Conservation (phyloP, 2,888 invertebrate genomes). For the Poecilus cupreus region DNA sequence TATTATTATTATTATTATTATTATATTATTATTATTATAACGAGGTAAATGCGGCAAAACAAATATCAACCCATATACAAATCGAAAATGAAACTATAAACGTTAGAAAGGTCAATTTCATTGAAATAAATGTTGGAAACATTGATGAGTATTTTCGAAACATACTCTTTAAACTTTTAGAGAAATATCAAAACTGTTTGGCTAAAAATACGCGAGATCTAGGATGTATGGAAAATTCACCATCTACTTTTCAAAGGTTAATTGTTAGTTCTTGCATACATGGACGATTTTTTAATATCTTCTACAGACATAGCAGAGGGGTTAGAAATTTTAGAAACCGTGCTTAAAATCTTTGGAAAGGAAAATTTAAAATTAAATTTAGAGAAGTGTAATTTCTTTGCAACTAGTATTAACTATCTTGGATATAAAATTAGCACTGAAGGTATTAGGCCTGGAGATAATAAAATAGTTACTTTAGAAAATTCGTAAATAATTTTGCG, state of each 20-base stretch:
- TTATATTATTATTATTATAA: no score
- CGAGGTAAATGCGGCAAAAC: no score
- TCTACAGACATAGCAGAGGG: background rate
- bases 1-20: no score
- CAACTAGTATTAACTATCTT: slow-evolving; percentile 57
- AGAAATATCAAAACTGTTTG: background rate
- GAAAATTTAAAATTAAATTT: background rate
- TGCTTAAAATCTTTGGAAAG: background rate
- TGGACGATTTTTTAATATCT: slow-evolving; percentile 57
- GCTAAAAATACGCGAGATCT: slow-evolving; percentile 43
- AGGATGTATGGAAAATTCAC: slow-evolving; percentile 64
- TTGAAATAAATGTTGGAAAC: background rate
- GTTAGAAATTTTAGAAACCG: background rate
- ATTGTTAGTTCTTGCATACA: slow-evolving; percentile 62
- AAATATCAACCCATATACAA: background rate
- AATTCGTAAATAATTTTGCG: no score
- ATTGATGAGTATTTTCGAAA: background rate
- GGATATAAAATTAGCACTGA: slow-evolving; percentile 48
- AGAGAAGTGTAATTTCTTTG: background rate
- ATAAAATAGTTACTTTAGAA: slow-evolving; percentile 62
- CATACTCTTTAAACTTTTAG: background rate
- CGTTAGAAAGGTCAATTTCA: background rate
- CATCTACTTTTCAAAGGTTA: slow-evolving; percentile 66
- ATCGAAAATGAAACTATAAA: background rate
- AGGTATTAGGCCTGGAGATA: slow-evolving; percentile 62